Evolutionary conservation across 2,113 vertebrate genomes (phyloP), one percentile per base, ranked within the genome.

Genomic region (Talpa occidentalis): DNA sequence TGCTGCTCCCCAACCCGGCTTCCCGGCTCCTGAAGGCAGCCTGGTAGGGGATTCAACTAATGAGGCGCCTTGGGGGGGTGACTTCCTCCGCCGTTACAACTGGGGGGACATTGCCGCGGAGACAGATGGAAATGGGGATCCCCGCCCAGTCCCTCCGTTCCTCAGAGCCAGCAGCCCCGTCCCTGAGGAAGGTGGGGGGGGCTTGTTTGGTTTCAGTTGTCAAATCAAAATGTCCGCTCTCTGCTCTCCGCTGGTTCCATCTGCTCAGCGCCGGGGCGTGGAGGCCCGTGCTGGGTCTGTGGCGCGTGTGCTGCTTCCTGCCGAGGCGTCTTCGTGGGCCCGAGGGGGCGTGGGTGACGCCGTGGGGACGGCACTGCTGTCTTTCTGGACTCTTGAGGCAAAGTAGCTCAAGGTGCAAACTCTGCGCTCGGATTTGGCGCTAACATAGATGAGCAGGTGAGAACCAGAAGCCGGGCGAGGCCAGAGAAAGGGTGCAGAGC

Each of bases 11-110:
- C 64, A 95, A 95, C 93, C 94, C 42, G 76, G 96, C 69, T 88
- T 69, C 97, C 86, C 28, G 1, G 0, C 1, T 85, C 96, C 95
- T 88, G 84, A 87, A 93, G 95, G 85, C 96, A 94, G 90, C 54
- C 96, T 95, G 72, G 96, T 5, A 67, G 88, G 97, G 73, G 97
- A 97, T 98, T 97, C 97, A 97, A 95, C 97, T 97, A 98, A 93
- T 72, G 91, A 93, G 76, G 89, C 77, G 24, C 82, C 52, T 95
- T 49, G 81, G 0, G 64, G 64, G 95, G 94, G 85, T 16, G 94
- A 66, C 44, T 66, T 11, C 35, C 95, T 95, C 96, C 69, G 88
- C 92, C 47, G 17, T 62, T 54, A 22, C 81, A 32, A 85, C 80
- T 37, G 89, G 67, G 91, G 67, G 59, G 86, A 62, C 30, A 47